Conservation (phyloP, 2,113 vertebrate species). For the Ramphastos sulfuratus region DNA sequence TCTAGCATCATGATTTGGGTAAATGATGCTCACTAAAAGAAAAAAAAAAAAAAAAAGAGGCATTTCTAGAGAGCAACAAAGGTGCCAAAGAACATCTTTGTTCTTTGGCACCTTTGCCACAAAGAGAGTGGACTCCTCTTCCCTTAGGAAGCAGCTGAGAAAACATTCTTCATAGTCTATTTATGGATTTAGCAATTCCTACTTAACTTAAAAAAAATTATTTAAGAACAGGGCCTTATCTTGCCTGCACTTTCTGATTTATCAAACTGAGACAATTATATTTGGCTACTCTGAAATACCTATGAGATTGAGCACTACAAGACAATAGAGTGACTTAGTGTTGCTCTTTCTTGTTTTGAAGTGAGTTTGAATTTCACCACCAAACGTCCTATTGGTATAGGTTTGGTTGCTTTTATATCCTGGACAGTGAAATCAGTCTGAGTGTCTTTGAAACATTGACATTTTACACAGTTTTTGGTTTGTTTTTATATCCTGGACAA, state of each 20-base stretch:
- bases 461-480: too few relatives aligned
- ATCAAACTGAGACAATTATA: neutral
- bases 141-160: neutral
- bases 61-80: neutral
- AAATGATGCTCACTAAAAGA: neutral
- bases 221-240: neutral
- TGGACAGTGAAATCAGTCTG: too few relatives aligned
- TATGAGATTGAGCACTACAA: neutral
- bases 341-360: neutral
- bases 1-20: neutral
- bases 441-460: too few relatives aligned
- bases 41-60: neutral
- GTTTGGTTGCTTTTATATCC: neutral
- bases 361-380: neutral
- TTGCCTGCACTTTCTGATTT: neutral
- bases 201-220: neutral
- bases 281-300: neutral
- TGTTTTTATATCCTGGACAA: too few relatives aligned
- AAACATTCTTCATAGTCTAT: neutral
- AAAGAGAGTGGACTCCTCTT: neutral
- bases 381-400: neutral
- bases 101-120: too few relatives aligned
- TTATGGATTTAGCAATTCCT: neutral
- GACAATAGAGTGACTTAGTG: neutral
- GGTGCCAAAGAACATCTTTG: too few relatives aligned